A percentile compares a stretch with the other conserved stretches of the same genome.
phyloP scores from a whole-genome alignment of 2,113 vertebrate genomes.

The Gulo gulo region DNA sequence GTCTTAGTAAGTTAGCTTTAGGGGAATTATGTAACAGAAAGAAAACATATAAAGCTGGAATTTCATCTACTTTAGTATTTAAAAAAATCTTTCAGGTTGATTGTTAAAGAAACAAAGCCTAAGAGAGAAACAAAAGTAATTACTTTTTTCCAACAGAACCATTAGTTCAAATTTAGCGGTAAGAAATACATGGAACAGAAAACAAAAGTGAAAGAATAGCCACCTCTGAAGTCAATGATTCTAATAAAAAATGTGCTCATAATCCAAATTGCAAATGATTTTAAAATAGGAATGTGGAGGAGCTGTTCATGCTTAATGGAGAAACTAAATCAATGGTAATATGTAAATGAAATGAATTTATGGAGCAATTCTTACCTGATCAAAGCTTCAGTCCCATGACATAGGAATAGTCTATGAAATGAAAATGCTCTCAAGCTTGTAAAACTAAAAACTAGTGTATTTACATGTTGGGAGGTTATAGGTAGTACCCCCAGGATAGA shows the following conservation, averaged over 20 bases:
- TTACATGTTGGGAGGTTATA: neutral
- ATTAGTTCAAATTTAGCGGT: neutral
- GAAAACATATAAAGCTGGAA: neutral
- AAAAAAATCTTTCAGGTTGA: conserved; percentile 2
- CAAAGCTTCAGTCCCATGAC: neutral
- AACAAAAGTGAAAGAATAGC: neutral
- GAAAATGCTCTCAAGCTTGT: conserved; percentile 10
- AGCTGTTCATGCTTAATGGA: neutral
- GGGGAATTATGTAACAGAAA: conserved; percentile 27
- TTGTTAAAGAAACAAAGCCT: neutral
- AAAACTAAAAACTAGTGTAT: neutral
- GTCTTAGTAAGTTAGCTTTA: neutral
- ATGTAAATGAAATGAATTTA: conserved; percentile 11
- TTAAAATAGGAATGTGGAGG: conserved; percentile 21
- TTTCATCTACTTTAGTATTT: conserved; percentile 31
- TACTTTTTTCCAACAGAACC: neutral
- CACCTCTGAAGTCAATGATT: neutral
- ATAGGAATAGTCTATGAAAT: neutral
- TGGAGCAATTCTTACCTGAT: neutral
- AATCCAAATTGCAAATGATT: neutral
- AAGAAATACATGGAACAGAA: neutral
- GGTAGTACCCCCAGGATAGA: neutral
- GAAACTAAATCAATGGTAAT: neutral
- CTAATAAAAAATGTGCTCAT: neutral
- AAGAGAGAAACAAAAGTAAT: conserved; percentile 26